Evolutionary conservation across 1,140 invertebrate species (phyloP).

Genomic region (Euura saliciscinereae): DNA sequence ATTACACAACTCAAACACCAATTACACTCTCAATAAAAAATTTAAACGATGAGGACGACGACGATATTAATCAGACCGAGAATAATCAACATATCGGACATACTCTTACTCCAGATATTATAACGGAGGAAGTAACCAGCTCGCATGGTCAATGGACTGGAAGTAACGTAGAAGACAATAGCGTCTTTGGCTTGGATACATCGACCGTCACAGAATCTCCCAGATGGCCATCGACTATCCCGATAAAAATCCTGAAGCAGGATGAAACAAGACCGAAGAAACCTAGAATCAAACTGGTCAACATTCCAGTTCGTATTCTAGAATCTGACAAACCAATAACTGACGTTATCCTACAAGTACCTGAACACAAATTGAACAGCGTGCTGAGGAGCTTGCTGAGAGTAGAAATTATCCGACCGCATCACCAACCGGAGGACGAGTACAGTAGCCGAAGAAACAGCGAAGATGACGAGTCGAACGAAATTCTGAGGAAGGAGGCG

Average conservation of each 20-base stretch:
- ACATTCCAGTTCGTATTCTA: background rate
- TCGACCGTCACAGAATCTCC: background rate
- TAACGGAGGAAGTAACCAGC: background rate
- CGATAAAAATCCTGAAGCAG: background rate
- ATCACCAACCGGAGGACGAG: background rate
- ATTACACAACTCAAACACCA: slow-evolving; percentile 9
- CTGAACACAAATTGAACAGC: slow-evolving; percentile 30
- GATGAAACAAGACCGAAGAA: background rate
- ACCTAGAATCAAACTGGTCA: background rate
- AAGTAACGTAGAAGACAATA: background rate
- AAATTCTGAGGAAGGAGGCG: background rate
- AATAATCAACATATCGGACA: background rate
- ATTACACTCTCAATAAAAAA: background rate
- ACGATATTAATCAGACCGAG: background rate
- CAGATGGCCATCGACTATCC: background rate
- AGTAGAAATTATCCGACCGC: slow-evolving; percentile 26
- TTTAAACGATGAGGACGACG: background rate
- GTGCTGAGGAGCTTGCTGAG: slow-evolving; percentile 24
- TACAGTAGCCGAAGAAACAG: slow-evolving; percentile 3
- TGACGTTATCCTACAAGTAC: slow-evolving; percentile 30
- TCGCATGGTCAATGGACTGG: slow-evolving; percentile 6
- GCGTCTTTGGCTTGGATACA: background rate
- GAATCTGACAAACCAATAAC: background rate
- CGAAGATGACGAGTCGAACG: slow-evolving; percentile 2
- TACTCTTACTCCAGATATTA: background rate